A percentile compares a stretch with the other conserved stretches of the same genome.
Evolutionary conservation across 2,797 vertebrate genomes (phyloP).

Genomic region (Tachyglossus aculeatus): DNA sequence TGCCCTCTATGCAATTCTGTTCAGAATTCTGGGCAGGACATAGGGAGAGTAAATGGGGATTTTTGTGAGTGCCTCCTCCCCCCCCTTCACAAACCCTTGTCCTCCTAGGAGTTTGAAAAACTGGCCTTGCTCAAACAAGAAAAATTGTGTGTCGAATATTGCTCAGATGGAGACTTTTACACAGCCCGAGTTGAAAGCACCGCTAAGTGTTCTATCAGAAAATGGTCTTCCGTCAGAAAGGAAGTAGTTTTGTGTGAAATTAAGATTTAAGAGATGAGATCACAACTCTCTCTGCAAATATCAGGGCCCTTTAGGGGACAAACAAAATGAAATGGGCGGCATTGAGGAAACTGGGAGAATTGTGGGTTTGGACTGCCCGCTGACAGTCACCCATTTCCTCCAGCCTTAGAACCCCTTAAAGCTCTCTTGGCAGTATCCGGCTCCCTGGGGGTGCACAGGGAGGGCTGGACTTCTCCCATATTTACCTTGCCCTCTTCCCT

Average conservation of each 20-base stretch:
- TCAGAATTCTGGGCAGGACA: background rate
- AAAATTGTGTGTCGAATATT: background rate
- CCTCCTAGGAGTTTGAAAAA: background rate
- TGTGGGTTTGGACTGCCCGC: background rate
- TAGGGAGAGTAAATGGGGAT: background rate
- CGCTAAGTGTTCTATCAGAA: background rate
- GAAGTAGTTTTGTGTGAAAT: background rate
- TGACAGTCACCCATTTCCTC: background rate
- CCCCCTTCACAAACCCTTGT: background rate
- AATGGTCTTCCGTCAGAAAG: background rate
- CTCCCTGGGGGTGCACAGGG: too few relatives aligned
- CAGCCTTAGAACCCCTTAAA: too few relatives aligned
- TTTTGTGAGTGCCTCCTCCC: background rate
- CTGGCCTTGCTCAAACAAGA: background rate
- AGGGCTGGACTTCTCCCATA: background rate
- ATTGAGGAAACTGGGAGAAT: too few relatives aligned
- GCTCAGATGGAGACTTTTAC: background rate
- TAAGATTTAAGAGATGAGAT: background rate
- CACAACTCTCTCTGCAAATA: too few relatives aligned
- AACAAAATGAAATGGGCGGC: too few relatives aligned
- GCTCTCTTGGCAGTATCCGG: background rate
- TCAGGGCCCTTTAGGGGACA: too few relatives aligned
- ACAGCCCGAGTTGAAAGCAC: background rate
- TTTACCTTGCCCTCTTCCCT: too few relatives aligned
- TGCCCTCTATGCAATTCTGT: background rate